Evolutionary conservation across 2,888 invertebrate genomes (phyloP), one percentile per base, ranked within the genome.

Genomic region (Dioctria rufipes): DNA sequence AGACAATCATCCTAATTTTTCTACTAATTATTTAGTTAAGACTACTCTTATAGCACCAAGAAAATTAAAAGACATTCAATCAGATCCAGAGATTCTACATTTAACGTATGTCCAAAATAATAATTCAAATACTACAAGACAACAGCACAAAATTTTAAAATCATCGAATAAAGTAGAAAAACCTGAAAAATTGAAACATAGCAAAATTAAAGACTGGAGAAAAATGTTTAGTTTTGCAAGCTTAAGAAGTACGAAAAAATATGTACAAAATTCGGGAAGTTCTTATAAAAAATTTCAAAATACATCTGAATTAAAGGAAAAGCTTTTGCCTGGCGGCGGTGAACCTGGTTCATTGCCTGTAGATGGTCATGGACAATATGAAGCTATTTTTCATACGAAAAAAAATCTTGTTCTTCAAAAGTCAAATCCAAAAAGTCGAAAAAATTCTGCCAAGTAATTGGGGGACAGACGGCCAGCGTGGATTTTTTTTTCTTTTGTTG

Each of bases 11-110:
- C 63, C 43, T 49, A 49, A 65, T 66, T 9, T 54, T 66, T 51
- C 49, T 71, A 51, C 51, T 11, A 66, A 40, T 49, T 81, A 81
- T 63, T 71, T 81, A 78, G 75, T 81, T 61, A 80, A 81, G 65
- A 78, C 61, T 49, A 66, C 82, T 42, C 85, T 87, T 78, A 80
- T 89, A 83, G 84, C 85, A 5, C 85, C 86, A 9, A 85, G 88
- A 1, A 87, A 88, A 13, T 84, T 88, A 80, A 86, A 85, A 25
- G 89, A 88, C 65, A 85, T 88, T 0, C 86, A 88, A 66, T 87
- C 71, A 0, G 86, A 88, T 84, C 87, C 88, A 11, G 87, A 88
- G 81, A 87, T 60, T 25, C 46, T 69, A 43, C 81, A 84, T 9
- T 75, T 86, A 78, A 75, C 83, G 39, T 83, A 83, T 54, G 83